These are phyloP conservation scores for Platynereis dumerilii DNA, from an alignment of 2,888 invertebrate species.

Conservation along the genomic window DNA sequence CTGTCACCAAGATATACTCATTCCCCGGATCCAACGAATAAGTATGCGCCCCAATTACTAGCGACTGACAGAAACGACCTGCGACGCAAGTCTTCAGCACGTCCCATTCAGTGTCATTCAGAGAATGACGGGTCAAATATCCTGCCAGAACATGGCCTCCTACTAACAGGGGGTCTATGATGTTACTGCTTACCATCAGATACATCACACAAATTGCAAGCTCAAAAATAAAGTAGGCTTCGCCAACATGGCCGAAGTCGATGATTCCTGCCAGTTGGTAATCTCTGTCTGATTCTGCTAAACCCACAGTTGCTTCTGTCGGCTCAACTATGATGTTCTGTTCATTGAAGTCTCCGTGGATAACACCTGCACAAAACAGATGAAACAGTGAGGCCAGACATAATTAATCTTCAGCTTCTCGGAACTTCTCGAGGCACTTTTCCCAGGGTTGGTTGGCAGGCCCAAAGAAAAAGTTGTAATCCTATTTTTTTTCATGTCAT, in stretches of 20 bases:
- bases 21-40: slow-evolving; percentile 78
- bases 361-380: slow-evolving; percentile 69
- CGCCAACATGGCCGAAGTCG: slow-evolving; percentile 85
- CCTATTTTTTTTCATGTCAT: too few relatives aligned
- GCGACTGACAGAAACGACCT: slow-evolving; percentile 81
- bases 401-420: too few relatives aligned
- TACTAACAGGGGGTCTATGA: slow-evolving; percentile 62
- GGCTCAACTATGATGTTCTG: slow-evolving; percentile 78
- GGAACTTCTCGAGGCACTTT: too few relatives aligned
- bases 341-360: slow-evolving; percentile 92
- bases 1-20: slow-evolving; percentile 75
- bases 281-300: slow-evolving; percentile 47
- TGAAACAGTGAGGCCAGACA: too few relatives aligned
- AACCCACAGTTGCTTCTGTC: slow-evolving; percentile 58
- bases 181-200: slow-evolving; percentile 75
- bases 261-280: slow-evolving; percentile 75
- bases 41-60: slow-evolving; percentile 82
- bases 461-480: too few relatives aligned
- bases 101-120: slow-evolving; percentile 72
- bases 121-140: slow-evolving; percentile 70
- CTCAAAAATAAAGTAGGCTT: slow-evolving; percentile 79
- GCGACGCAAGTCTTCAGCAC: slow-evolving; percentile 78
- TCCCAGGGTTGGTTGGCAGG: too few relatives aligned
- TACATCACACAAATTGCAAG: slow-evolving; percentile 82
- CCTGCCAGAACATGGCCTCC: slow-evolving; percentile 75